Evolutionary conservation across 1,140 invertebrate genomes (phyloP).

Genomic region (Drosophila busckii): DNA sequence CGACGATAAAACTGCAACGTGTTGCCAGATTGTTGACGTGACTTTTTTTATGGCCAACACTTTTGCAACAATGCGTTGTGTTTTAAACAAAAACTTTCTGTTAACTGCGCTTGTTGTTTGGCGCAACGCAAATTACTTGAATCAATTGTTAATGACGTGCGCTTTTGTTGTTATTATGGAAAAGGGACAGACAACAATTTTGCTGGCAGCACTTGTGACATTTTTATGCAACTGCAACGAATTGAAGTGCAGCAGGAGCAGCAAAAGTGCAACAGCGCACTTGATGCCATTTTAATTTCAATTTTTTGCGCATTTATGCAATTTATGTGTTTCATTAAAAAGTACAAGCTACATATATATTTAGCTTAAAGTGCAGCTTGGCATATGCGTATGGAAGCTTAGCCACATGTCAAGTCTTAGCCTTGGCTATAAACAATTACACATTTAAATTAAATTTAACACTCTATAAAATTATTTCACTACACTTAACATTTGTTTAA

Average conservation of each 20-base stretch:
- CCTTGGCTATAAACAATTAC: too few species aligned
- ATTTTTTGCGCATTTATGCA: too few species aligned
- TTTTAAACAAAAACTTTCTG: constrained; percentile 43
- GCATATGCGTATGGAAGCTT: too few species aligned
- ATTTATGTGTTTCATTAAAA: too few species aligned
- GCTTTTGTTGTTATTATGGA: constrained; percentile 22
- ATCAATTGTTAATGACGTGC: constrained; percentile 21
- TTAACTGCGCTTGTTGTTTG: constrained; percentile 41
- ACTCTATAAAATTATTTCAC: too few species aligned
- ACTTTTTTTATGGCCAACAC: constrained; percentile 28
- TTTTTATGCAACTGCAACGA: constrained; percentile 46
- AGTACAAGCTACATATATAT: too few species aligned
- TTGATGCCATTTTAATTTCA: constrained; percentile 28
- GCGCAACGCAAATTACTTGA: constrained; percentile 43
- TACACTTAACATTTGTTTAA: too few species aligned
- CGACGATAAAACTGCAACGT: constrained; percentile 70
- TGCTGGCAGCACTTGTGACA: constrained; percentile 34
- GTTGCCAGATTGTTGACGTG: constrained; percentile 69
- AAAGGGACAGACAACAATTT: constrained; percentile 22
- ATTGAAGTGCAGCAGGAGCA: neutral
- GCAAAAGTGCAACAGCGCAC: constrained; percentile 9
- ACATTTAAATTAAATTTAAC: too few species aligned
- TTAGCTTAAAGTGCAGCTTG: too few species aligned
- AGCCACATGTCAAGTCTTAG: too few species aligned
- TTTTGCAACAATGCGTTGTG: constrained; percentile 37